Conservation (phyloP, 2,888 invertebrate genomes). For the Archips crataeganus region DNA sequence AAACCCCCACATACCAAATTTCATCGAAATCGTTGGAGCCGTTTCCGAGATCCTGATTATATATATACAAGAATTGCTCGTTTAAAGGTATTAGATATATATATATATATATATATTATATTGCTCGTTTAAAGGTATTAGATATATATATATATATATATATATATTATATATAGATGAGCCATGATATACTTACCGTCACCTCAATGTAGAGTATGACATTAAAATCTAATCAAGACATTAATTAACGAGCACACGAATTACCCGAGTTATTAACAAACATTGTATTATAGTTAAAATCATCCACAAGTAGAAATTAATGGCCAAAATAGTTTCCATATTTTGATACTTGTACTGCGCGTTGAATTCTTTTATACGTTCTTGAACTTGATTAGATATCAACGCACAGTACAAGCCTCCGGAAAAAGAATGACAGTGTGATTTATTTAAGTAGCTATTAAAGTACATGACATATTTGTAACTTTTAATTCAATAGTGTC, state of each 20-base stretch:
- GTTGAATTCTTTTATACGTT: constrained; percentile 57
- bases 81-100: no score
- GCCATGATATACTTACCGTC: no score
- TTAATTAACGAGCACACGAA: background rate
- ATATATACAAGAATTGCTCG: no score
- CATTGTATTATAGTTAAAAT: background rate
- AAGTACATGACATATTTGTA: background rate
- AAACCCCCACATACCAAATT: no score
- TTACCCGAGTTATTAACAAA: background rate
- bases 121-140: no score
- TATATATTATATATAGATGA: no score
- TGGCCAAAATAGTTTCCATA: background rate
- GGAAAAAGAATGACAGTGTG: background rate
- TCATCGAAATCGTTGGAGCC: no score
- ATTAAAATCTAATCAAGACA: background rate
- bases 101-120: no score
- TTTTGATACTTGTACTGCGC: constrained; percentile 45
- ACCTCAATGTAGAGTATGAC: background rate
- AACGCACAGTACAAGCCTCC: constrained; percentile 13
- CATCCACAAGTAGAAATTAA: background rate
- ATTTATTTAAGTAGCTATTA: background rate
- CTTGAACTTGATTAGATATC: constrained; percentile 16
- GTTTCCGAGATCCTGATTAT: no score
- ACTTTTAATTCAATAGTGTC: background rate
- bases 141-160: no score